phyloP scores from a whole-genome alignment of 1,140 invertebrate genomes.

The Limonius californicus region DNA sequence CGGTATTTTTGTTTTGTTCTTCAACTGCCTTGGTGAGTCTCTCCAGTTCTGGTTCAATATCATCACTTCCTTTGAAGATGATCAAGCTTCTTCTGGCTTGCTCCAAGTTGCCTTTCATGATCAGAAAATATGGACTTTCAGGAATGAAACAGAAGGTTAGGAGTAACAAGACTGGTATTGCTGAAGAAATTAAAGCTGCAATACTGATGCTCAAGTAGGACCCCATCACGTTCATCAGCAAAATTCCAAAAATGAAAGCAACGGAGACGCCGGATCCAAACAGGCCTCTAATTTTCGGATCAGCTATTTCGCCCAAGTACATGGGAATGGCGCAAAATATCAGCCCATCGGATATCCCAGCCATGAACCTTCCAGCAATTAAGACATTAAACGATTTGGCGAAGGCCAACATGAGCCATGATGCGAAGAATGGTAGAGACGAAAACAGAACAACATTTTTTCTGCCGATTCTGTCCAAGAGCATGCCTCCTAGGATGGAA shows the following conservation, averaged over 20 bases:
- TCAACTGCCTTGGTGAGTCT: conserved; percentile 57
- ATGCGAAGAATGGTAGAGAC: conserved; percentile 55
- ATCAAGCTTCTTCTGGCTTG: conserved; percentile 56
- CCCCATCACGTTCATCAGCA: conserved; percentile 64
- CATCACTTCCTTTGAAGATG: conserved; percentile 59
- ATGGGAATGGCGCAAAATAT: conserved; percentile 58
- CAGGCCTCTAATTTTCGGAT: conserved; percentile 59
- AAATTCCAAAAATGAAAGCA: conserved; percentile 54
- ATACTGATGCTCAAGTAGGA: conserved; percentile 55
- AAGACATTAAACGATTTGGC: conserved; percentile 49
- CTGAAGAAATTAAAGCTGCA: conserved; percentile 55
- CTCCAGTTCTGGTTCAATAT: conserved; percentile 60
- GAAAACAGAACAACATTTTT: conserved; percentile 63
- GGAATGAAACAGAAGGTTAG: conserved; percentile 63
- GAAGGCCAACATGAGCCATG: conserved; percentile 58
- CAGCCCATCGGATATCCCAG: conserved; percentile 65
- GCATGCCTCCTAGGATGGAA: conserved; percentile 38
- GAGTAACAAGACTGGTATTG: conserved; percentile 57
- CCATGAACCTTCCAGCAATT: conserved; percentile 53
- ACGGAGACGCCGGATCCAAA: conserved; percentile 35
- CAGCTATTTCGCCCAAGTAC: conserved; percentile 61
- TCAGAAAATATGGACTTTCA: conserved; percentile 72
- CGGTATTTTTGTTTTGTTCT: conserved; percentile 44
- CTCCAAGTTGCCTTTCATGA: no score
- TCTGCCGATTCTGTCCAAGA: conserved; percentile 58